These are phyloP conservation scores for Macrosteles quadrilineatus DNA, from an alignment of 1,140 invertebrate genomes.

Conservation along the genomic window DNA sequence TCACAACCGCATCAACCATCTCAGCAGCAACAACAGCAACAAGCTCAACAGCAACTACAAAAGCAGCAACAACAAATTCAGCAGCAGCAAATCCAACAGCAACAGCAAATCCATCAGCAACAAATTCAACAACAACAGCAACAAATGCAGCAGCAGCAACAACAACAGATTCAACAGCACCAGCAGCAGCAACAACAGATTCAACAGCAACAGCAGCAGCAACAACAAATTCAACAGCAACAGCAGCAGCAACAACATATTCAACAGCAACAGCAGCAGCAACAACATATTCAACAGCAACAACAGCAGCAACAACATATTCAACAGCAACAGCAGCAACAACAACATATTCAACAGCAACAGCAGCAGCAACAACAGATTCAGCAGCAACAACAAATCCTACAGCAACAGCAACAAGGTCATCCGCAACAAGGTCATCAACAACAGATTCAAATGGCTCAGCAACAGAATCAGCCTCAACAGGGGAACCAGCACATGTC, in stretches of 20 bases:
- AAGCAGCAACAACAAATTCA: conserved; percentile 46
- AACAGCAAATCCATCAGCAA: conserved; percentile 46
- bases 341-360: conserved; percentile 18
- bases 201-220: conserved; percentile 52
- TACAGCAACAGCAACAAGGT: conserved; percentile 17
- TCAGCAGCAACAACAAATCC: too few relatives aligned
- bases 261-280: conserved; percentile 38
- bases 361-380: too few relatives aligned
- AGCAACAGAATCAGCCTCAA: conserved; percentile 17
- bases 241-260: conserved; percentile 46
- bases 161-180: not conserved
- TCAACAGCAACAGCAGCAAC: not conserved
- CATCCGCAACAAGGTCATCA: not conserved
- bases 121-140: not conserved
- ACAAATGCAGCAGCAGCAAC: not conserved
- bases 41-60: conserved; percentile 41
- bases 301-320: not conserved
- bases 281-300: conserved; percentile 46
- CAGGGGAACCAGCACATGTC: conserved; percentile 4
- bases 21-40: conserved; percentile 52
- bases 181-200: not conserved
- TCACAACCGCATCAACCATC: conserved; percentile 22
- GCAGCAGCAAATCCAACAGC: conserved; percentile 39
- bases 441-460: conserved; percentile 1
- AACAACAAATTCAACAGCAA: conserved; percentile 44